A percentile compares a stretch with the other conserved stretches of the same genome.
Evolutionary conservation across 2,797 vertebrate species (phyloP).

Genomic region (Semaprochilodus insignis): DNA sequence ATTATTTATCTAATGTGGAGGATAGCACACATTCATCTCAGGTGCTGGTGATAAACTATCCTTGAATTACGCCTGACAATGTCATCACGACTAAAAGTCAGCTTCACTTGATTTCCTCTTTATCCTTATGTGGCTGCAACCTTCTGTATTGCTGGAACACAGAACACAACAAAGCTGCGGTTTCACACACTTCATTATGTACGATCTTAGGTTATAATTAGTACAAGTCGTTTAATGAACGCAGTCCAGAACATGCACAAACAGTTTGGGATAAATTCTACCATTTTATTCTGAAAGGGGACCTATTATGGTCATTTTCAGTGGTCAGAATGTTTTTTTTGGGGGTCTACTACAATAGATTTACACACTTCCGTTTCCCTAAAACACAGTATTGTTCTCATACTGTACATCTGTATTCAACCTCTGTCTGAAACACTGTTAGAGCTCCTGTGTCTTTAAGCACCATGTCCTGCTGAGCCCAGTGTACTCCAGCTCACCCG

Average conservation of each 20-base stretch:
- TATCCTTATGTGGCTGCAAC: neutral
- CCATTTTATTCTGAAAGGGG: too few relatives aligned
- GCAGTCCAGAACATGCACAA: neutral
- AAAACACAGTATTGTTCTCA: too few relatives aligned
- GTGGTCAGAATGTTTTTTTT: too few relatives aligned
- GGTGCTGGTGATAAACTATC: conserved; percentile 51
- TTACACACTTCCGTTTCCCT: too few relatives aligned
- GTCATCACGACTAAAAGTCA: conserved; percentile 37
- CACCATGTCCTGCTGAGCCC: too few relatives aligned
- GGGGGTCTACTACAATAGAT: too few relatives aligned
- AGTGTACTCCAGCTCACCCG: too few relatives aligned
- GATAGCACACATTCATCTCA: conserved; percentile 45
- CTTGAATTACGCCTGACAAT: conserved; percentile 52
- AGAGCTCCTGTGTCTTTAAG: too few relatives aligned
- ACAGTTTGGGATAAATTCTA: too few relatives aligned
- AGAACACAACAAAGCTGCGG: neutral
- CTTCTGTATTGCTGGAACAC: neutral
- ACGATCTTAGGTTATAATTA: neutral
- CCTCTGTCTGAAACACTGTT: too few relatives aligned
- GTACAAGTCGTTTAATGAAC: neutral
- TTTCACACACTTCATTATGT: neutral
- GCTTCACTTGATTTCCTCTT: neutral
- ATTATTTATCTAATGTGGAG: conserved; percentile 48
- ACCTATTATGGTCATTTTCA: too few relatives aligned
- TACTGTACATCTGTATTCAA: too few relatives aligned